phyloP scores from a whole-genome alignment of 2,888 invertebrate genomes.

The Boloria euphrosyne region DNA sequence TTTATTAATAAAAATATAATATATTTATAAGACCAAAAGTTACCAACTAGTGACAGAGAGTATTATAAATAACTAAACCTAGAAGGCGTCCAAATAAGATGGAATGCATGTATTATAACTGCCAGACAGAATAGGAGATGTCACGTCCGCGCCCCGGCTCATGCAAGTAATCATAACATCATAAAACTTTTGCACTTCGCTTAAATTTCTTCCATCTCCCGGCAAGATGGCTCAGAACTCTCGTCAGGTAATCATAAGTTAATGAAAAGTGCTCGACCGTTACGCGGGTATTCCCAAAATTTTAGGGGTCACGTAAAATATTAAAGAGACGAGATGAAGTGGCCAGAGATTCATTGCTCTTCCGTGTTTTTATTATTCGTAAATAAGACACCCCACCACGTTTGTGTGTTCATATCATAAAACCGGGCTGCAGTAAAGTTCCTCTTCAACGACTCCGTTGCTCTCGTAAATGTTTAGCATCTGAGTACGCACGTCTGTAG shows the following conservation, averaged over 20 bases:
- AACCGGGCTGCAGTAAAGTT: conserved; percentile 71
- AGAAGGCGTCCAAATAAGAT: neutral
- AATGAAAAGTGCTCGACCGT: conserved; percentile 77
- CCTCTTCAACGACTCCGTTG: conserved; percentile 56
- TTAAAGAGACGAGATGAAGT: conserved; percentile 80
- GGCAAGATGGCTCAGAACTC: conserved; percentile 67
- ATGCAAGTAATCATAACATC: conserved; percentile 79
- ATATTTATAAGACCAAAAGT: no score
- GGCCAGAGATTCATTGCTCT: conserved; percentile 80
- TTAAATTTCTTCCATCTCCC: conserved; percentile 68
- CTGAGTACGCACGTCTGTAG: conserved; percentile 52
- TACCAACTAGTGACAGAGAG: no score
- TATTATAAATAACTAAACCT: neutral
- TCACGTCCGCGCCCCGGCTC: conserved; percentile 64
- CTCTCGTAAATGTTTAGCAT: conserved; percentile 68
- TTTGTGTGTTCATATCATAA: conserved; percentile 76
- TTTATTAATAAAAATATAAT: no score
- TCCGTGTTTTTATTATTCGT: conserved; percentile 81
- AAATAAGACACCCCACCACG: conserved; percentile 73
- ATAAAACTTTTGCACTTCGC: conserved; percentile 80
- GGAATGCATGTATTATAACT: conserved; percentile 26
- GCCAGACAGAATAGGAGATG: conserved; percentile 43
- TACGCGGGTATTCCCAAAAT: conserved; percentile 65
- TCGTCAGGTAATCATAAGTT: conserved; percentile 77
- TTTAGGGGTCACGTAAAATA: conserved; percentile 82